Evolutionary conservation across 2,797 vertebrate genomes (phyloP), one percentile per base, ranked within the genome.

Genomic region (Vespertilio murinus): DNA sequence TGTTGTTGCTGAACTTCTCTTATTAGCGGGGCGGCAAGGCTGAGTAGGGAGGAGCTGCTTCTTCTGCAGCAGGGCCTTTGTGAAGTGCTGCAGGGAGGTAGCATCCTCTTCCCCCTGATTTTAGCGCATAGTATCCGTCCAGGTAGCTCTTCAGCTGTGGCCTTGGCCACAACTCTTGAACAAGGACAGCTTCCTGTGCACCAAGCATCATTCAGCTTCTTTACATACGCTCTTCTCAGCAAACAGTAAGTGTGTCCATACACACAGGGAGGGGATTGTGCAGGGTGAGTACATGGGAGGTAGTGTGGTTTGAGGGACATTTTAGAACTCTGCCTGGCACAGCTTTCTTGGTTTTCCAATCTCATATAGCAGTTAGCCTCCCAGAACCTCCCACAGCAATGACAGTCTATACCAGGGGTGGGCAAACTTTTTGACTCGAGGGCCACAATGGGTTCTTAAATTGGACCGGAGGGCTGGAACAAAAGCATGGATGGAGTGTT

Each of bases 241-340:
- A 93, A 80, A 52, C 35, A 45, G 16, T 38, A 47, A 0, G 40
- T 84, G 12, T 73, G 3, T 73, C n/a, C 14, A 35, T 8, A 10
- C 8, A 28, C 10, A 69, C 42, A 28, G 12, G 4, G 9, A 65
- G 7, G 25, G 23, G 2, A 47, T 78, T 49, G 30, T 22, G 20
- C 23, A 35, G 13, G 23, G 2, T 16, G 12, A n/a, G 6, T 74
- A n/a, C 5, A n/a, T 14, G 35, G 12, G 1, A 1, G 8, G 3
- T n/a, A 73, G 30, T 47, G 18, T 23, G 5, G 1, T 8, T 23
- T 45, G 17, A 14, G 17, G 2, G 17, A 11, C 25, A 5, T 54
- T 52, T 86, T 91, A 91, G 23, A 91, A 78, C 78, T 64, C 70
- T 56, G 18, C 38, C 38, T 17, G 25, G 18, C 4, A 8, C 4